These are phyloP conservation scores for Montipora cactus DNA, from an alignment of 64 coral and sea anemone genomes.

Conservation along the genomic window DNA sequence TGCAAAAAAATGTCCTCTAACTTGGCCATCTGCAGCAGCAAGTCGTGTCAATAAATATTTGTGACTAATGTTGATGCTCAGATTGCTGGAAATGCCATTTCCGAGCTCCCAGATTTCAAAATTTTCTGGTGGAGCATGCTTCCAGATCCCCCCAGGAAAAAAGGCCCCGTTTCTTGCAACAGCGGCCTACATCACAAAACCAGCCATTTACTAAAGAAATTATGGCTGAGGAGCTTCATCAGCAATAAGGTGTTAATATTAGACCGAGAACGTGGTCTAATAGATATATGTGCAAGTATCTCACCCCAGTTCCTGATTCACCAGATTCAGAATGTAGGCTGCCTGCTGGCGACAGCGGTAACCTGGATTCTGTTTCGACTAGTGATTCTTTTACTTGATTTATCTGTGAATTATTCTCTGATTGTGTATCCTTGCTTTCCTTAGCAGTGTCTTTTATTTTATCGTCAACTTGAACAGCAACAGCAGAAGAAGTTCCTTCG, in stretches of 20 bases:
- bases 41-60: no score
- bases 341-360: slow-evolving; percentile 8
- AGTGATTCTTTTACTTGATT: neutral
- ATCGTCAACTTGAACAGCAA: neutral
- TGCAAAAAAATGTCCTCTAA: neutral
- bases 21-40: no score
- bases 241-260: no score
- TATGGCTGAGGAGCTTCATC: no score
- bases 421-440: neutral
- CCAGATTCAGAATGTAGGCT: slow-evolving; percentile 29
- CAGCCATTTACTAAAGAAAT: no score
- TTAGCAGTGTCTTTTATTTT: neutral
- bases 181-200: no score
- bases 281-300: neutral
- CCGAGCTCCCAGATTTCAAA: no score
- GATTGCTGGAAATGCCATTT: no score
- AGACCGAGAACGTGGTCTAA: neutral
- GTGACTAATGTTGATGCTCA: no score
- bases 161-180: no score
- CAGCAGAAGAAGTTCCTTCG: neutral
- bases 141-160: no score
- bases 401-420: neutral
- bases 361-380: neutral
- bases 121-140: no score
- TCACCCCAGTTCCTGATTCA: slow-evolving; percentile 34